phyloP scores from a whole-genome alignment of 2,888 invertebrate genomes.

The Xanthia icteritia region DNA sequence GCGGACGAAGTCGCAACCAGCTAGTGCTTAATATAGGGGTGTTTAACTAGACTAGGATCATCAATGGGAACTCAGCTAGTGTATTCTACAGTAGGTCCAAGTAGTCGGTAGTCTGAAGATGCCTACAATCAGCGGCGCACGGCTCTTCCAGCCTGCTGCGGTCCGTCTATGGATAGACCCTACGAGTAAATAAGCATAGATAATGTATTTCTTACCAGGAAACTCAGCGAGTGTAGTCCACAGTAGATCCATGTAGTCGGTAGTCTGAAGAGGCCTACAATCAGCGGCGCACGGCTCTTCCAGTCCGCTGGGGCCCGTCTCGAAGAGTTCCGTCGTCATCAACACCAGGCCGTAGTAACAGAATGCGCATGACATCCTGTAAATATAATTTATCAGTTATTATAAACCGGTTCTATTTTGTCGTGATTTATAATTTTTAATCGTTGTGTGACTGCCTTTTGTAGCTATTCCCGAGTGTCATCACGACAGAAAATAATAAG shows the following conservation, averaged over 20 bases:
- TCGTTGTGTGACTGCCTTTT: not conserved
- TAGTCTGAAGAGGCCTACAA: slow-evolving; percentile 93
- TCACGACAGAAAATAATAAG: not conserved
- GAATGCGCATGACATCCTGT: slow-evolving; percentile 97
- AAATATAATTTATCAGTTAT: not conserved
- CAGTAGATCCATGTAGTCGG: slow-evolving; percentile 97
- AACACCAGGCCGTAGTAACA: slow-evolving; percentile 98
- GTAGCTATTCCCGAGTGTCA: not conserved
- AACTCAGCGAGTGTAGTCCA: slow-evolving; percentile 99
- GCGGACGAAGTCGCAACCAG: not conserved
- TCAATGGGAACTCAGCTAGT: slow-evolving; percentile 96
- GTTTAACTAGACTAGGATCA: not conserved
- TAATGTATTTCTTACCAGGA: slow-evolving; percentile 91
- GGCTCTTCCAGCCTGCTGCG: slow-evolving; percentile 80
- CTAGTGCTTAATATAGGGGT: not conserved
- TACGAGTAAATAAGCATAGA: not conserved
- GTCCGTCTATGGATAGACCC: slow-evolving; percentile 82
- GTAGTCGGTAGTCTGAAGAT: slow-evolving; percentile 96
- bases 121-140: slow-evolving; percentile 92
- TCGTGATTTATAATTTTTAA: not conserved
- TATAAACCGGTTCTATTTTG: not conserved
- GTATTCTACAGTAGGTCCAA: slow-evolving; percentile 98
- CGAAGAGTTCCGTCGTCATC: slow-evolving; percentile 98
- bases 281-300: slow-evolving; percentile 91
- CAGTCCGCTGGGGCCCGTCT: slow-evolving; percentile 88